phyloP scores from a whole-genome alignment of 37 sponge, comb jelly and placozoan genomes.

The Halisarca cf. caerulea region DNA sequence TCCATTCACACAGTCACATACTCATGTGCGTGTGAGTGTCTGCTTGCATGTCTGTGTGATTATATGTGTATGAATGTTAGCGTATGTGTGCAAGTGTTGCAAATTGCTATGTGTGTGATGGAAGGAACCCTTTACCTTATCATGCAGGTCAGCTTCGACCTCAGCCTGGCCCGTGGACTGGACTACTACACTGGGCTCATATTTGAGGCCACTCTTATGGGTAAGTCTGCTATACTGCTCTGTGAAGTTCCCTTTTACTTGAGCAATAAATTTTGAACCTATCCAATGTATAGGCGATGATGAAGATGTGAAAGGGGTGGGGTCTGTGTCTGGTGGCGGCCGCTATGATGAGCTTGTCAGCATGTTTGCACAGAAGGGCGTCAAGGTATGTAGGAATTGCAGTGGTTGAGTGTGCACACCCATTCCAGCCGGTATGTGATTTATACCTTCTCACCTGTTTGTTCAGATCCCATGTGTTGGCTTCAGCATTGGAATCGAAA shows the following conservation, averaged over 20 bases:
- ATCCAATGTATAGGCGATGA: too few species aligned
- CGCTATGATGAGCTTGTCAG: constrained; percentile 95
- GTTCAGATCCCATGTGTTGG: constrained; percentile 94
- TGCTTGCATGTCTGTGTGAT: too few species aligned
- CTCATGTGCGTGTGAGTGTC: too few species aligned
- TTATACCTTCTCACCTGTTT: too few species aligned
- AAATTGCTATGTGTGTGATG: too few species aligned
- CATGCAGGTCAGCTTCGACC: constrained; percentile 86
- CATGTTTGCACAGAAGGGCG: constrained; percentile 92
- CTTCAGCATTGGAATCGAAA: constrained; percentile 96
- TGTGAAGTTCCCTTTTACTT: too few species aligned
- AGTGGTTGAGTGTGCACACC: not conserved
- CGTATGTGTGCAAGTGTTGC: too few species aligned
- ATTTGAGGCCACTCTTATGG: constrained; percentile 79
- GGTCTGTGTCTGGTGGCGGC: constrained; percentile 96
- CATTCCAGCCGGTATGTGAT: not conserved
- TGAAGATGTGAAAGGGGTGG: constrained; percentile 68
- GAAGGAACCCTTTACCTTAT: too few species aligned
- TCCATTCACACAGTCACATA: too few species aligned
- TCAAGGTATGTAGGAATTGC: constrained; percentile 18
- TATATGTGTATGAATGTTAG: too few species aligned
- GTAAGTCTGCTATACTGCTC: constrained; percentile 40
- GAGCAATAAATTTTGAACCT: too few species aligned
- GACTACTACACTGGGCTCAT: constrained; percentile 98
- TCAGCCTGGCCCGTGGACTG: constrained; percentile 95